Base-by-base conservation (phyloP, 1,140 invertebrate species). In the Euborellia annulipes region DNA sequence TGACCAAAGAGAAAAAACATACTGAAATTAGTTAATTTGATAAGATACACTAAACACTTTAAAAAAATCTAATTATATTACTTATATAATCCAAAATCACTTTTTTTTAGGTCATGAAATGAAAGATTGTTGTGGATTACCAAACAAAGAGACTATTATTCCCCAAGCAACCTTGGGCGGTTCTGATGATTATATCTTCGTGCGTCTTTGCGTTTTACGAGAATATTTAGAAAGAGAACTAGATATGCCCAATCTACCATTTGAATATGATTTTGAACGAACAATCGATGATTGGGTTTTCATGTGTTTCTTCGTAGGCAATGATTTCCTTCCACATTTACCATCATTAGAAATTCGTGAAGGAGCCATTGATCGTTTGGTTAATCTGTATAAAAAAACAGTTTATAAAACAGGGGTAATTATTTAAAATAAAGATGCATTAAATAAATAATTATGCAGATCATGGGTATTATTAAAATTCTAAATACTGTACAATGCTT, bases 281-380 rank as follows among this genome's bases (percentile, higher is more conserved):
- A 89, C 78, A 2, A 60, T 96, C 2, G 96, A 99, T 64, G 96
- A 99, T 67, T 99, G 95, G 94, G 94, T 79, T 82, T 98, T 99
- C 62, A 97, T 99, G 91, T 98, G 96, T 66, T 99, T 99, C 68
- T 99, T 99, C 69, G 96, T 99, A 45, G 96, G 96, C 36, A 99
- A 99, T 67, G 96, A 99, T 70, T 99, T 99, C 63, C 64, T 99
- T 52, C 96, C 96, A 13, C 96, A 99, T 73, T 70, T 99, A 46
- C 96, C 96, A 13, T 97, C 92, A 18, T 66, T 99, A 48, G 95
- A 99, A 72, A 99, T 99, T 56, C 72, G 95, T 48, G 96, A 99
- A 72, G 85, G 85, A 11, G 96, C 96, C 0, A 96, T 99, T 50
- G 94, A 99, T 65, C 70, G 93, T 46, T 71, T 99, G 3, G 80